Conservation (phyloP, 2,888 invertebrate genomes). For the Pristionchus maxplancki region DNA sequence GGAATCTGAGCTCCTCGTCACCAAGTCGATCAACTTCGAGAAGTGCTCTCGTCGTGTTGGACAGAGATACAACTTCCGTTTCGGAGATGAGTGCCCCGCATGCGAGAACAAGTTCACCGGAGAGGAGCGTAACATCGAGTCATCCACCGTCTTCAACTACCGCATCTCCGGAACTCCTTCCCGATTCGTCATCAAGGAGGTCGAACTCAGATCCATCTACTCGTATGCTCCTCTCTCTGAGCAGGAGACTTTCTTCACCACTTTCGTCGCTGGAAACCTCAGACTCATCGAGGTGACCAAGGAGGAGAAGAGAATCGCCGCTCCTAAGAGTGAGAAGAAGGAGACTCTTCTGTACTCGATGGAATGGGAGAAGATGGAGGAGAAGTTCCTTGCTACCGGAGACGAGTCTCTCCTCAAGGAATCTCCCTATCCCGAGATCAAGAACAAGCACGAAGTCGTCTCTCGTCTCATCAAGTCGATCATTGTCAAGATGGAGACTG, state of each 20-base stretch:
- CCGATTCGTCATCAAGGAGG: slow-evolving; percentile 52
- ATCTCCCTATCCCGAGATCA: slow-evolving; percentile 55
- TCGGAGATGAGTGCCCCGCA: slow-evolving; percentile 57
- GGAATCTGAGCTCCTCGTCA: slow-evolving; percentile 56
- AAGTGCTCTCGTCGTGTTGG: slow-evolving; percentile 77
- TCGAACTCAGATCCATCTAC: slow-evolving; percentile 52
- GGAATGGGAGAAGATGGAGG: slow-evolving; percentile 63
- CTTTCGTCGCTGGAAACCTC: slow-evolving; percentile 37
- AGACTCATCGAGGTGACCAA: slow-evolving; percentile 29
- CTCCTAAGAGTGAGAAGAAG: slow-evolving; percentile 52
- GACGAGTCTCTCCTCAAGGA: slow-evolving; percentile 60
- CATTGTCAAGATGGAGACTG: slow-evolving; percentile 30
- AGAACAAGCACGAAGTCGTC: slow-evolving; percentile 60
- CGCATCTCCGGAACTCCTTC: slow-evolving; percentile 45
- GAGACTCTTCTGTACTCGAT: slow-evolving; percentile 66
- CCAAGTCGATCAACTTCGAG: slow-evolving; percentile 78
- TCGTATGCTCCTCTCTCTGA: slow-evolving; percentile 44
- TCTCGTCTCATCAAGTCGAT: slow-evolving; percentile 36
- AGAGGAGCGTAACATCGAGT: slow-evolving; percentile 49
- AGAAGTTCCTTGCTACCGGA: slow-evolving; percentile 71
- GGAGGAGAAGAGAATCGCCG: slow-evolving; percentile 16
- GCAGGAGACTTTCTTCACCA: slow-evolving; percentile 50
- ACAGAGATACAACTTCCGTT: slow-evolving; percentile 58
- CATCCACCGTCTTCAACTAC: slow-evolving; percentile 60
- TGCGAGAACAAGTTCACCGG: slow-evolving; percentile 56